Percentiles rank a stretch among this genome's conserved stretches.
Evolutionary conservation across 2,888 invertebrate genomes (phyloP).

Genomic region (Parochlus steinenii): DNA sequence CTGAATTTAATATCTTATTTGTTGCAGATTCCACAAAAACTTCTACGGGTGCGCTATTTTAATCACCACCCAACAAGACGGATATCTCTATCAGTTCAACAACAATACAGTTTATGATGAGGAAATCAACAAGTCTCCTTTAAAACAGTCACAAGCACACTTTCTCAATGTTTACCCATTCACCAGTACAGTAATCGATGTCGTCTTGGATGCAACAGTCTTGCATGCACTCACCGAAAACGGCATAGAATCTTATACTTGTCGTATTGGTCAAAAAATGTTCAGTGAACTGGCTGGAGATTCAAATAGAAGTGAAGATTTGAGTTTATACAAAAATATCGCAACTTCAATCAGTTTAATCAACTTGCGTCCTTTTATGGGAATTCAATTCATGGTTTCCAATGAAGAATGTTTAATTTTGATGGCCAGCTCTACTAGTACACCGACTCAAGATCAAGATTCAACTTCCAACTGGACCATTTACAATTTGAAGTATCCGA

Average conservation of each 20-base stretch:
- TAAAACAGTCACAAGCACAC: constrained; percentile 30
- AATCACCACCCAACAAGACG: constrained; percentile 41
- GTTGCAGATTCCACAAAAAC: constrained; percentile 42
- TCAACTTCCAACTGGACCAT: constrained; percentile 40
- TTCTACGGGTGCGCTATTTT: constrained; percentile 35
- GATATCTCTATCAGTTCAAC: constrained; percentile 53
- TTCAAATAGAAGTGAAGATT: background rate
- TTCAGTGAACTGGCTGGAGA: constrained; percentile 27
- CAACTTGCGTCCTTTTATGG: constrained; percentile 48
- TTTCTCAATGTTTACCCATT: constrained; percentile 48
- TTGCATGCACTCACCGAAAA: constrained; percentile 59
- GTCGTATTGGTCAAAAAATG: constrained; percentile 43
- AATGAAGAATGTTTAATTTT: constrained; percentile 35
- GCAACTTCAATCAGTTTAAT: constrained; percentile 41
- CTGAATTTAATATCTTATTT: constrained; percentile 37
- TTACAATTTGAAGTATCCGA: constrained; percentile 51
- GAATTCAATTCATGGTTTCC: constrained; percentile 36
- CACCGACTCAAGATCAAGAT: background rate
- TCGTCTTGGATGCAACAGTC: constrained; percentile 47
- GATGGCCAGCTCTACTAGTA: constrained; percentile 35
- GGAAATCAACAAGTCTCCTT: no score
- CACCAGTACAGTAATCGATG: constrained; percentile 48
- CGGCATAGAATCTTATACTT: constrained; percentile 60
- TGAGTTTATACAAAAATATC: constrained; percentile 7
- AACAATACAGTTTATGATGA: constrained; percentile 24